Percentiles rank a stretch among this genome's conserved stretches.
Conservation (phyloP, 2,113 vertebrate species). For the Parus major region DNA sequence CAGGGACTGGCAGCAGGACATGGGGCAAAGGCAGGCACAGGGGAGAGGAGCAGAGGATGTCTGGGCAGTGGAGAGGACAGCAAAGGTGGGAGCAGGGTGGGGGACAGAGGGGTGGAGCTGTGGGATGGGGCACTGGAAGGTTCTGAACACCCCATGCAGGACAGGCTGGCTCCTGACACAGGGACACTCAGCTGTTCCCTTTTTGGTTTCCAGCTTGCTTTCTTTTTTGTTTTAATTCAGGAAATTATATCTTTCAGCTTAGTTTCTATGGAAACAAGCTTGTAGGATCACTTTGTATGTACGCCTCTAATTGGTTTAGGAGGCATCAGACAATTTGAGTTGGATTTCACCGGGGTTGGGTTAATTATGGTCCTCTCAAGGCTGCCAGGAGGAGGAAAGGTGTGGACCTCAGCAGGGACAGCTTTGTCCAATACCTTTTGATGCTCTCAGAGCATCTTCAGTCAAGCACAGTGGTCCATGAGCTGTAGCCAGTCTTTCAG, state of each 20-base stretch:
- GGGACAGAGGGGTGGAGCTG: background rate
- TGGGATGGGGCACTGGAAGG: background rate
- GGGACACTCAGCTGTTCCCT: background rate
- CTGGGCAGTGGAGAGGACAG: background rate
- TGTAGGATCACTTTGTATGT: background rate
- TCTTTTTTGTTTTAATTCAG: slow-evolving; percentile 10
- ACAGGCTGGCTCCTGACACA: background rate
- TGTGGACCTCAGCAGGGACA: background rate
- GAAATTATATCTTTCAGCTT: slow-evolving; percentile 53
- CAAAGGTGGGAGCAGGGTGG: background rate
- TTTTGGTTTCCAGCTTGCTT: background rate
- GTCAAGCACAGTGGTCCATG: background rate
- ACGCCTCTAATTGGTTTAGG: slow-evolving; percentile 11
- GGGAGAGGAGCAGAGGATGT: background rate
- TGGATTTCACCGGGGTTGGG: slow-evolving; percentile 4
- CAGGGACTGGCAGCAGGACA: background rate
- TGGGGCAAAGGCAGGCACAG: background rate
- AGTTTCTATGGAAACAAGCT: slow-evolving; percentile 67
- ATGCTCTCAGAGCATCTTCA: background rate
- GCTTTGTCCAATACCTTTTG: background rate
- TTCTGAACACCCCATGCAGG: background rate
- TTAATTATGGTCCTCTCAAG: background rate
- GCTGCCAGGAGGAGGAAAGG: background rate
- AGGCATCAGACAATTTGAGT: slow-evolving; percentile 44
- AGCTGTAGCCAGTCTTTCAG: background rate